Percentiles rank a stretch among this genome's conserved stretches.
Evolutionary conservation across 2,888 invertebrate species (phyloP).

Genomic region (Poecilus cupreus): DNA sequence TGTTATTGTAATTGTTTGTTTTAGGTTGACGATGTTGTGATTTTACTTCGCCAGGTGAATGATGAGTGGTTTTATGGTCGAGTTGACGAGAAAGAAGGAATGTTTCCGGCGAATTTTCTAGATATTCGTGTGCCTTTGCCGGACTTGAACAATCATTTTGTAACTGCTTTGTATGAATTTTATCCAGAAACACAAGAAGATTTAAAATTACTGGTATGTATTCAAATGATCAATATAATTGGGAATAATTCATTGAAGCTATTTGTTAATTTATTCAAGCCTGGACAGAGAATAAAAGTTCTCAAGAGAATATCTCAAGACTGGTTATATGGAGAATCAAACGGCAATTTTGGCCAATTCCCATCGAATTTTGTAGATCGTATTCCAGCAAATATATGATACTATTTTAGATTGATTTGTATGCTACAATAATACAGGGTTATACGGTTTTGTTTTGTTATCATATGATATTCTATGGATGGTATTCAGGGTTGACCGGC

Average conservation of each 20-base stretch:
- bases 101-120: constrained; percentile 89
- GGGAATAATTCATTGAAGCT: background rate
- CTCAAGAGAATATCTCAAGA: constrained; percentile 82
- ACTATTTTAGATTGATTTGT: constrained; percentile 46
- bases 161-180: constrained; percentile 85
- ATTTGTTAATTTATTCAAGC: constrained; percentile 66
- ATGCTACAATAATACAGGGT: constrained; percentile 56
- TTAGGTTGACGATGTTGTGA: constrained; percentile 84
- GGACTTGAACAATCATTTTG: constrained; percentile 71
- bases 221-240: background rate
- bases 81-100: constrained; percentile 79
- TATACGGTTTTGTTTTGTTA: constrained; percentile 10
- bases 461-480: background rate
- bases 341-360: constrained; percentile 83
- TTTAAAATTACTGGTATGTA: constrained; percentile 75
- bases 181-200: constrained; percentile 78
- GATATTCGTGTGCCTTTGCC: constrained; percentile 83
- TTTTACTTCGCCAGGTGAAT: constrained; percentile 82
- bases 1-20: background rate
- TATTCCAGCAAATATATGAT: constrained; percentile 72
- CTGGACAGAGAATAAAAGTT: constrained; percentile 76
- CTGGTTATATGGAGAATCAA: constrained; percentile 86
- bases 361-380: constrained; percentile 85
- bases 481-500: background rate
- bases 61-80: constrained; percentile 88